Evolutionary conservation across 2,888 invertebrate genomes (phyloP).

Genomic region (Timema podura): DNA sequence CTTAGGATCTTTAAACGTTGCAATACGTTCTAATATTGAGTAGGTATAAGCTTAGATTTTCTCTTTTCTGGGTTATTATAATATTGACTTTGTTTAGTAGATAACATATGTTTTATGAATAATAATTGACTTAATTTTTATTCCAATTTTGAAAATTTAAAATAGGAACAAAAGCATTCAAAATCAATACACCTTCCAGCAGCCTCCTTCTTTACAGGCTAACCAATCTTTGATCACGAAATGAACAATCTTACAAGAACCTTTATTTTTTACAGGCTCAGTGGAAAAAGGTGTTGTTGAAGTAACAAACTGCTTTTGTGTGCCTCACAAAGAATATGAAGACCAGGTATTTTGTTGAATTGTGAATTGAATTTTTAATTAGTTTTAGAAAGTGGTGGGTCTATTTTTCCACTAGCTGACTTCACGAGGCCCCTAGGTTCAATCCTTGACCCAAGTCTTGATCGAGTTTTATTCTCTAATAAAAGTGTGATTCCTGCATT

Average conservation of each 20-base stretch:
- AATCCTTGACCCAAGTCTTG: too few species aligned
- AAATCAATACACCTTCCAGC: too few species aligned
- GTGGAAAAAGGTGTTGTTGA: slow-evolving; percentile 90
- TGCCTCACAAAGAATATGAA: slow-evolving; percentile 96
- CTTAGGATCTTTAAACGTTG: too few species aligned
- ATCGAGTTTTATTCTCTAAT: too few species aligned
- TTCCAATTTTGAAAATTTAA: background rate
- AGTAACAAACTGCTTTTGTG: slow-evolving; percentile 98
- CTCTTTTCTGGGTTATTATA: background rate
- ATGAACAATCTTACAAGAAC: background rate
- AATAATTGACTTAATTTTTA: background rate
- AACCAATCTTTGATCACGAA: too few species aligned
- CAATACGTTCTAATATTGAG: too few species aligned
- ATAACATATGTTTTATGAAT: background rate
- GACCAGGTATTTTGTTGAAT: slow-evolving; percentile 54
- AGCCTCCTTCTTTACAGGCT: too few species aligned
- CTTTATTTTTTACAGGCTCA: slow-evolving; percentile 57
- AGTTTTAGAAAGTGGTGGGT: too few species aligned
- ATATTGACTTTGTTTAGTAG: background rate
- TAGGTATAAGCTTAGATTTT: background rate
- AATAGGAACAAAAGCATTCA: too few species aligned
- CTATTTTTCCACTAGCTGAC: too few species aligned
- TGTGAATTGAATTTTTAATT: background rate
- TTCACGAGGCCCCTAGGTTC: too few species aligned
- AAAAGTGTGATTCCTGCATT: too few species aligned